phyloP scores from a whole-genome alignment of 2,888 invertebrate genomes.

The Ormyrus labotus region DNA sequence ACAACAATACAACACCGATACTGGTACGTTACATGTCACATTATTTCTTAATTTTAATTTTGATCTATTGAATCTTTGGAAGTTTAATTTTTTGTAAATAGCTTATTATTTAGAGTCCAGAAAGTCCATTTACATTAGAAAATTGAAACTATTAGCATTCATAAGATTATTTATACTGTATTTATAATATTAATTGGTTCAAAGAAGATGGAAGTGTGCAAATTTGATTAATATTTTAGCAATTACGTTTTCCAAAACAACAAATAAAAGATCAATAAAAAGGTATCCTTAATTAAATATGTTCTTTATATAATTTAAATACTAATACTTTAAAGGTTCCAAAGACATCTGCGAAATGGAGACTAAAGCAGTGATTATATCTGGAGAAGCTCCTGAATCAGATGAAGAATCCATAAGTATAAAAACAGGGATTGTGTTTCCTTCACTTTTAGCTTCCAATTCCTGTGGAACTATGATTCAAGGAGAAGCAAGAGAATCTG shows the following conservation, averaged over 20 bases:
- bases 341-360: slow-evolving; percentile 63
- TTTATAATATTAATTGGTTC: background rate
- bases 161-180: too few species aligned
- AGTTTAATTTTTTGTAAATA: too few species aligned
- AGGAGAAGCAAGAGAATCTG: slow-evolving; percentile 73
- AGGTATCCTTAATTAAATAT: background rate
- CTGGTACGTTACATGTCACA: too few species aligned
- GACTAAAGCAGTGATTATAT: slow-evolving; percentile 70
- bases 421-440: slow-evolving; percentile 66
- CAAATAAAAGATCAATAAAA: background rate
- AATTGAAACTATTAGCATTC: too few species aligned
- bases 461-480: slow-evolving; percentile 71
- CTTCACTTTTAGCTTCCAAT: slow-evolving; percentile 63
- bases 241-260: background rate
- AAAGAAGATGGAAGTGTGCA: background rate
- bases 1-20: too few species aligned
- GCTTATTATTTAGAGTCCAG: too few species aligned
- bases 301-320: background rate
- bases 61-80: too few species aligned
- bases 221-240: background rate
- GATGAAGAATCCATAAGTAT: slow-evolving; percentile 70
- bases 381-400: slow-evolving; percentile 74
- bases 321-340: background rate
- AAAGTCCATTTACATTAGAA: too few species aligned
- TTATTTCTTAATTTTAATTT: too few species aligned